A percentile compares a stretch with the other conserved stretches of the same genome.
Conservation (phyloP, 2,113 vertebrate genomes). For the Oplegnathus fasciatus region DNA sequence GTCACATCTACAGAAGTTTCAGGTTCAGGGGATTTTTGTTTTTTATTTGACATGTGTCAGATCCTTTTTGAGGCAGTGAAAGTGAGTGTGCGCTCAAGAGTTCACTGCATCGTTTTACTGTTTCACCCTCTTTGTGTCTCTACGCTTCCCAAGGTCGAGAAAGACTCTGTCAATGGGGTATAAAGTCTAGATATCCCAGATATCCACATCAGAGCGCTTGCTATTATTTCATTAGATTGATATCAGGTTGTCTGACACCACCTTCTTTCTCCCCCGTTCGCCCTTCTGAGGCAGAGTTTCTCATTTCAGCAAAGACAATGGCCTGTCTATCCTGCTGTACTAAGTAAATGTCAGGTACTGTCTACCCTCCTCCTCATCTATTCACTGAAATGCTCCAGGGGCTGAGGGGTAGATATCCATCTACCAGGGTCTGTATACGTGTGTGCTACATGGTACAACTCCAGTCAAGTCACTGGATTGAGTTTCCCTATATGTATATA, state of each 20-base stretch:
- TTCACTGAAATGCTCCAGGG: constrained; percentile 76
- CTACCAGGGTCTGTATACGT: constrained; percentile 66
- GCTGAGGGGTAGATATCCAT: constrained; percentile 70
- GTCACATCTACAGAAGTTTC: constrained; percentile 37
- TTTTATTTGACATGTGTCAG: constrained; percentile 32
- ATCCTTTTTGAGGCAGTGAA: constrained; percentile 45
- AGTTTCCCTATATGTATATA: constrained; percentile 58
- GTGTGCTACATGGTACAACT: constrained; percentile 67
- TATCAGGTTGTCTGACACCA: constrained; percentile 83
- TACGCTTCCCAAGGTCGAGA: constrained; percentile 83
- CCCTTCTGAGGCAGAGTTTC: constrained; percentile 75
- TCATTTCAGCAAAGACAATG: constrained; percentile 83
- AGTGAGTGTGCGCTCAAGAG: constrained; percentile 40
- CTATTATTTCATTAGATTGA: constrained; percentile 91
- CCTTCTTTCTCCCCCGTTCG: constrained; percentile 66
- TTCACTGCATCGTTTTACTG: constrained; percentile 12
- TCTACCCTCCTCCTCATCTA: constrained; percentile 74
- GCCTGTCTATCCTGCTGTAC: constrained; percentile 75
- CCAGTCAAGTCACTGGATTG: constrained; percentile 49
- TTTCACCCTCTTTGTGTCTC: constrained; percentile 61
- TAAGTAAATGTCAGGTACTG: constrained; percentile 81
- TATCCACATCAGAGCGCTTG: constrained; percentile 83
- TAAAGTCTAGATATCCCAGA: constrained; percentile 77
- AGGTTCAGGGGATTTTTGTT: constrained; percentile 41
- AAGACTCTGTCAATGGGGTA: constrained; percentile 79